A percentile compares a stretch with the other conserved stretches of the same genome.
phyloP scores from a whole-genome alignment of 1,140 invertebrate genomes.

The Gonatopus flavifemur region DNA sequence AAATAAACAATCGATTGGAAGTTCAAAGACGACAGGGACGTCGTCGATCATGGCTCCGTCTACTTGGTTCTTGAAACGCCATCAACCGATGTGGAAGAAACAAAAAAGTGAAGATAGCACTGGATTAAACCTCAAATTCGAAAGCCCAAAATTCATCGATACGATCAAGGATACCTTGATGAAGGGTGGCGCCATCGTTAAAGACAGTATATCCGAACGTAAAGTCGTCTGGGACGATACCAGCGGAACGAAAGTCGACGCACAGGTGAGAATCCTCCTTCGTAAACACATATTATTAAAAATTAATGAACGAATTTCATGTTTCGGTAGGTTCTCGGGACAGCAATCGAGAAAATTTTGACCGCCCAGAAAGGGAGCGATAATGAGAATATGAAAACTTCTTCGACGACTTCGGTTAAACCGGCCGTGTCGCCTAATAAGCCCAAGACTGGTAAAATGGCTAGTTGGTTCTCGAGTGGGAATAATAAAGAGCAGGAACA shows the following conservation, averaged over 20 bases:
- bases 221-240: constrained; percentile 72
- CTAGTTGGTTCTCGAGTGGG: constrained; percentile 59
- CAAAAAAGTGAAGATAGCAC: constrained; percentile 53
- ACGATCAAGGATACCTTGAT: constrained; percentile 58
- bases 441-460: constrained; percentile 41
- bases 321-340: constrained; percentile 65
- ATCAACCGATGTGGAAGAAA: constrained; percentile 71
- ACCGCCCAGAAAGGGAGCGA: constrained; percentile 48
- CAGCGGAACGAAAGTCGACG: constrained; percentile 74
- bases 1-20: constrained; percentile 50
- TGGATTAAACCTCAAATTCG: constrained; percentile 44
- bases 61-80: constrained; percentile 74
- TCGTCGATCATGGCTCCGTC: constrained; percentile 53
- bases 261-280: constrained; percentile 61
- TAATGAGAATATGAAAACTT: constrained; percentile 55
- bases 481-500: constrained; percentile 64
- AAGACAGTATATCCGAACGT: constrained; percentile 34
- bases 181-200: constrained; percentile 50
- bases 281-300: too few species aligned
- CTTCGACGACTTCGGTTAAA: constrained; percentile 44
- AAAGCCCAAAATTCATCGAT: constrained; percentile 48
- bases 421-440: constrained; percentile 46
- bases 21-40: constrained; percentile 16
- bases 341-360: constrained; percentile 79
- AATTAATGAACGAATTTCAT: too few species aligned